Conservation (phyloP, 2,797 vertebrate species). For the Cetoscarus ocellatus region DNA sequence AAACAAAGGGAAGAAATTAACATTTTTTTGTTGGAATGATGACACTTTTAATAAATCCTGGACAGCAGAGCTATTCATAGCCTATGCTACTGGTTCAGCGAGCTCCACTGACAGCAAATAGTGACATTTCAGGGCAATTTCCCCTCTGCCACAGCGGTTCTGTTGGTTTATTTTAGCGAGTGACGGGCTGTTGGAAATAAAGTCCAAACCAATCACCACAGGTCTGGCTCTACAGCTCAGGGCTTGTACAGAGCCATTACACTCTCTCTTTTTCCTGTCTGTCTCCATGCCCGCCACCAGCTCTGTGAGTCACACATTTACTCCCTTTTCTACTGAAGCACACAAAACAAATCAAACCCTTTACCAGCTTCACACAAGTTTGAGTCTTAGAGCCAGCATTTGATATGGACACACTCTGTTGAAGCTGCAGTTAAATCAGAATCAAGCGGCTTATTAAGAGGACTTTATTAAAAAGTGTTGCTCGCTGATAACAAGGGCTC, state of each 20-base stretch:
- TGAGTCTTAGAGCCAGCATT: constrained; percentile 19
- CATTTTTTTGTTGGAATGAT: constrained; percentile 41
- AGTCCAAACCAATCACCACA: constrained; percentile 62
- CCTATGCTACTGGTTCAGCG: constrained; percentile 39
- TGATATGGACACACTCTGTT: constrained; percentile 27
- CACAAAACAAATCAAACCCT: constrained; percentile 3
- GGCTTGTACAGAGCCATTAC: constrained; percentile 49
- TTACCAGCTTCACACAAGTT: neutral
- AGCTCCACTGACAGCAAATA: constrained; percentile 55
- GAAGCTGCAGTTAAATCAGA: constrained; percentile 33
- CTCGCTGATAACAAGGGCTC: constrained; percentile 26
- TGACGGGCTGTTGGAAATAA: constrained; percentile 58
- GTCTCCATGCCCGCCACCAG: constrained; percentile 38
- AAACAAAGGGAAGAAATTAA: constrained; percentile 45
- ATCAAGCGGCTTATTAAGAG: constrained; percentile 47
- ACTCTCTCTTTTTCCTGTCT: constrained; percentile 42
- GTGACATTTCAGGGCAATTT: constrained; percentile 67
- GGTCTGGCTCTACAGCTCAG: constrained; percentile 53
- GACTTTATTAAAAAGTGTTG: constrained; percentile 25
- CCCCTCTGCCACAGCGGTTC: constrained; percentile 31
- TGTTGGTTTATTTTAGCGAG: constrained; percentile 65
- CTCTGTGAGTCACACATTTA: constrained; percentile 33
- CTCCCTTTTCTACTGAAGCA: constrained; percentile 8
- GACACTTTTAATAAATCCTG: constrained; percentile 55
- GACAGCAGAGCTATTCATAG: constrained; percentile 44